Conservation (phyloP, 1,140 invertebrate genomes). For the Thereuonema tuberculata region DNA sequence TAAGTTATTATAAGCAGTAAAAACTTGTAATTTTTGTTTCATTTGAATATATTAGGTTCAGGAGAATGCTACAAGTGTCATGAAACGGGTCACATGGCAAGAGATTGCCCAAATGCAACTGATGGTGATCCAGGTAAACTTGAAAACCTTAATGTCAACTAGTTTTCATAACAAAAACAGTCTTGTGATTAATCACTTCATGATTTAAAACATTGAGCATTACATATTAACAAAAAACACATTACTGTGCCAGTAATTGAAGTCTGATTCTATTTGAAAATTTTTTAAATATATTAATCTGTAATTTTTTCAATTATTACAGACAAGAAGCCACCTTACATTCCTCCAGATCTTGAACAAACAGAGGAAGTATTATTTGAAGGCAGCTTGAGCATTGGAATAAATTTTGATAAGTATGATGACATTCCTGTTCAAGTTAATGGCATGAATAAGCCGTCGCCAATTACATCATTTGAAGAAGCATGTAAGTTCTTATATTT, state of each 20-base stretch:
- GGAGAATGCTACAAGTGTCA: background rate
- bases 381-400: slow-evolving; percentile 49
- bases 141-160: background rate
- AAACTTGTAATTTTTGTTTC: too few relatives aligned
- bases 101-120: background rate
- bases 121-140: background rate
- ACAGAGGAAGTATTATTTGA: slow-evolving; percentile 57
- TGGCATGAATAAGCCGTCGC: slow-evolving; percentile 47
- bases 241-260: too few relatives aligned
- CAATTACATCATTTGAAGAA: slow-evolving; percentile 53
- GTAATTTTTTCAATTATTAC: background rate
- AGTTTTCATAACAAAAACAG: too few relatives aligned
- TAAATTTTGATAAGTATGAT: slow-evolving; percentile 81
- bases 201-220: too few relatives aligned
- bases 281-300: background rate
- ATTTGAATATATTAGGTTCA: background rate
- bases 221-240: too few relatives aligned
- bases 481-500: slow-evolving; percentile 31
- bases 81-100: background rate
- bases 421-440: slow-evolving; percentile 64
- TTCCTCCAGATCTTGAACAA: slow-evolving; percentile 66
- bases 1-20: too few relatives aligned
- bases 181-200: too few relatives aligned
- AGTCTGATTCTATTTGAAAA: background rate
- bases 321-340: slow-evolving; percentile 40